Percentiles rank a stretch among this genome's conserved stretches.
phyloP scores from a whole-genome alignment of 2,888 invertebrate species.

The Schizaphis graminum region DNA sequence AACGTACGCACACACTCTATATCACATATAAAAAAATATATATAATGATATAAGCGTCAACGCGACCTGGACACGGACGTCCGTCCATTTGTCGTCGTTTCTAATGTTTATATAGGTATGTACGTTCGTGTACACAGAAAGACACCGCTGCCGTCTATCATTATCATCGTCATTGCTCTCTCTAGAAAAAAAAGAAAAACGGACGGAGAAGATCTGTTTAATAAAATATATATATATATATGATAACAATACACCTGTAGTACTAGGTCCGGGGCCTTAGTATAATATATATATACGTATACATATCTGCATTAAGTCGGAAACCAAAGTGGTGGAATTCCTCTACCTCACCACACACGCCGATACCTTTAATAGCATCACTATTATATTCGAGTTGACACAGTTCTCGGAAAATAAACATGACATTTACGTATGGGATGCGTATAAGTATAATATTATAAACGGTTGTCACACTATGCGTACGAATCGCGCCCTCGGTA shows the following conservation, averaged over 20 bases:
- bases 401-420: slow-evolving; percentile 1
- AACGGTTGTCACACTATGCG: slow-evolving; percentile 25
- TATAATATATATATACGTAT: no score
- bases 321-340: slow-evolving; percentile 13
- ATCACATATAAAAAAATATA: neutral
- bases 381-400: slow-evolving; percentile 23
- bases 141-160: neutral
- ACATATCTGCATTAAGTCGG: neutral
- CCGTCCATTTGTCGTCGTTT: slow-evolving; percentile 7
- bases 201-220: neutral
- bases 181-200: neutral
- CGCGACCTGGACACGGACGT: slow-evolving; percentile 20
- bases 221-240: neutral
- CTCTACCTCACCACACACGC: neutral
- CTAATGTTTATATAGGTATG: neutral
- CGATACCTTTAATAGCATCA: neutral
- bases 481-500: neutral
- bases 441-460: neutral
- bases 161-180: neutral
- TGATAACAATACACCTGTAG: neutral
- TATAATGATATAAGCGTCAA: neutral
- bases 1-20: neutral
- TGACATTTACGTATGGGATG: neutral
- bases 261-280: neutral
- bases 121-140: neutral